Base-by-base conservation (phyloP, 1,140 invertebrate species). In the Listronotus oregonensis region DNA sequence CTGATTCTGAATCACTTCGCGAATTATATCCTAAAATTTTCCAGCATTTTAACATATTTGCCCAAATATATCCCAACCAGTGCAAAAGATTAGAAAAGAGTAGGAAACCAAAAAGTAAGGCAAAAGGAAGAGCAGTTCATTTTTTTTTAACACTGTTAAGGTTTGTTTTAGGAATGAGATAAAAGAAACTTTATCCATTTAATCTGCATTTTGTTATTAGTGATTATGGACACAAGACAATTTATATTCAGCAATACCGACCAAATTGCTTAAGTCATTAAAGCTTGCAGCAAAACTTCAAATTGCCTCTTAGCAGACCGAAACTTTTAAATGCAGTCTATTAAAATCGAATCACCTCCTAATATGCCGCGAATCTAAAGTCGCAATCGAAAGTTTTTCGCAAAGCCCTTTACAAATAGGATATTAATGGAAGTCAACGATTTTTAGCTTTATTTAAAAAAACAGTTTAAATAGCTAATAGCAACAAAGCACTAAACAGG, bases 291-390 rank as follows among this genome's bases (percentile, higher is more conserved):
- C 18, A 52, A 52, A 52, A 52, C 27, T 52, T 52, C 18, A 18
- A 52, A 52, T 52, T 52, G 50, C 27, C 50, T 52, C 34, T 37
- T 52, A 27, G 7, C 50, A 52, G 31, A 37, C 34, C 50, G 50
- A 14, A 52, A 34, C 34, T 52, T 52, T 50, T 52, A 52, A 52
- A 52, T 52, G 50, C 50, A 52, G 31, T 52, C 50, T 52, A 52
- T 52, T 52, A 52, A 52, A 52, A 52, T 52, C 50, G 31, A 52
- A 52, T 52, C 50, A 52, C 50, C 21, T 34, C 50, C 31, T 52
- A 52, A 52, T 52, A 52, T 52, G 34, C 11, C 50, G 50, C 31
- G 34, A 31, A 52, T 52, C 50, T n/a, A 39, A 52, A 52, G 50
- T 34, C 50, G 27, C 50, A 34, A 52, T 52, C 50, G 31, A 52